These are phyloP conservation scores for Stictonetta naevosa DNA, from an alignment of 2,113 vertebrate species.

Conservation along the genomic window DNA sequence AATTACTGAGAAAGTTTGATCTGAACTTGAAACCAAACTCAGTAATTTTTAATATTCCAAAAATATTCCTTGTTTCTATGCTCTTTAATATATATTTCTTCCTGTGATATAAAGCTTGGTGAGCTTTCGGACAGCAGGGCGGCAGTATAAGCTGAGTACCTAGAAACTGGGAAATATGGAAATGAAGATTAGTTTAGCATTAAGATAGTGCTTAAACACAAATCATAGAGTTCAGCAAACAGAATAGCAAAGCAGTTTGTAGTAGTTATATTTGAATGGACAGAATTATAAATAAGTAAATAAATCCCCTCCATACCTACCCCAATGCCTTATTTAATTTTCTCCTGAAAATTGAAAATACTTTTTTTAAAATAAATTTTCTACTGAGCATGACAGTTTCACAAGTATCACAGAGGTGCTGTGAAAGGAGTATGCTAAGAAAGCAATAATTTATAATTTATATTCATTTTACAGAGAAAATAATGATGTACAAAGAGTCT, in stretches of 20 bases:
- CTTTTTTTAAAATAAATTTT: neutral
- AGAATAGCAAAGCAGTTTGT: neutral
- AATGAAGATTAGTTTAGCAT: neutral
- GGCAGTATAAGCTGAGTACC: neutral
- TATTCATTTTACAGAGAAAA: neutral
- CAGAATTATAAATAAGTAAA: neutral
- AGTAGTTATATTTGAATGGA: neutral
- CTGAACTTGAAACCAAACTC: neutral
- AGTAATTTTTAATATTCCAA: neutral
- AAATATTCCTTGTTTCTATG: neutral
- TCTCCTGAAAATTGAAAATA: neutral
- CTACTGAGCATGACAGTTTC: neutral
- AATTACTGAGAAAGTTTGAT: neutral
- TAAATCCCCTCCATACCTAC: neutral
- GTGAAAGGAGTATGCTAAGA: neutral
- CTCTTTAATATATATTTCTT: neutral
- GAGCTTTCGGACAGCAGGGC: neutral
- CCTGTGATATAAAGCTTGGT: neutral
- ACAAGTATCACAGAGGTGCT: neutral
- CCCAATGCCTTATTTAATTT: neutral
- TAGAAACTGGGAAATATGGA: neutral
- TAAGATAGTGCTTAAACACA: neutral
- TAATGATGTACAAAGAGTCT: neutral
- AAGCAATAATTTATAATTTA: neutral
- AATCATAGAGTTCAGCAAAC: neutral